Conservation (phyloP, 2,113 vertebrate genomes). For the Edolisoma coerulescens region DNA sequence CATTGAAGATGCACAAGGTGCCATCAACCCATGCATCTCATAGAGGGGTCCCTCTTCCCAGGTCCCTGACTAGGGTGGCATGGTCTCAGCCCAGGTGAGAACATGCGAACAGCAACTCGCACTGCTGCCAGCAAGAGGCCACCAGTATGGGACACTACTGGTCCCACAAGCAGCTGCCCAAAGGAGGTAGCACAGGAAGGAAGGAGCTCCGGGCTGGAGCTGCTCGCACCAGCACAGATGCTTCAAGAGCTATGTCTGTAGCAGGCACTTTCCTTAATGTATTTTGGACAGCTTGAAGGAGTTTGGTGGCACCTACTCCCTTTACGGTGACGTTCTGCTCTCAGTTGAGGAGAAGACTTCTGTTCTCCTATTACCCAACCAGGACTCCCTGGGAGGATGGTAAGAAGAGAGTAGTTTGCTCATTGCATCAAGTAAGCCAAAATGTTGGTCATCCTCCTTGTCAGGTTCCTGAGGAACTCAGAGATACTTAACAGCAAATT, state of each 20-base stretch:
- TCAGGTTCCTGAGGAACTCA: not conserved
- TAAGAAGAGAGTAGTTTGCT: not conserved
- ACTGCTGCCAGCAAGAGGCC: not conserved
- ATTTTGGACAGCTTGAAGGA: not conserved
- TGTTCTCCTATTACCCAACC: not conserved
- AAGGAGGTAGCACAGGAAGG: not conserved
- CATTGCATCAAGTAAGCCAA: not conserved
- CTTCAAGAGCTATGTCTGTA: not conserved
- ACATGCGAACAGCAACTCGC: not conserved
- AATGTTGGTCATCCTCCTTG: not conserved
- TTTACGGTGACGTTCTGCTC: not conserved
- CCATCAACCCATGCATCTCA: not conserved
- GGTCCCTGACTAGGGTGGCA: not conserved
- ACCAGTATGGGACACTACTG: not conserved
- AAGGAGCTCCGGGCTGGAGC: not conserved
- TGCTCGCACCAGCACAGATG: rapidly evolving
- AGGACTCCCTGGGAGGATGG: not conserved
- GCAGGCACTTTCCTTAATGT: not conserved
- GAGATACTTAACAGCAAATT: not conserved
- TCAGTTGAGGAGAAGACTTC: not conserved
- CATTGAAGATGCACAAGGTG: not conserved
- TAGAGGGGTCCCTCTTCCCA: not conserved
- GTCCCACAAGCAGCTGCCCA: not conserved
- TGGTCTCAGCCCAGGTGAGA: not conserved
- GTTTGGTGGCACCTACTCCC: not conserved